Percentiles rank a stretch among this genome's conserved stretches.
phyloP scores from a whole-genome alignment of 2,888 invertebrate species.

The Epinotia demarniana region DNA sequence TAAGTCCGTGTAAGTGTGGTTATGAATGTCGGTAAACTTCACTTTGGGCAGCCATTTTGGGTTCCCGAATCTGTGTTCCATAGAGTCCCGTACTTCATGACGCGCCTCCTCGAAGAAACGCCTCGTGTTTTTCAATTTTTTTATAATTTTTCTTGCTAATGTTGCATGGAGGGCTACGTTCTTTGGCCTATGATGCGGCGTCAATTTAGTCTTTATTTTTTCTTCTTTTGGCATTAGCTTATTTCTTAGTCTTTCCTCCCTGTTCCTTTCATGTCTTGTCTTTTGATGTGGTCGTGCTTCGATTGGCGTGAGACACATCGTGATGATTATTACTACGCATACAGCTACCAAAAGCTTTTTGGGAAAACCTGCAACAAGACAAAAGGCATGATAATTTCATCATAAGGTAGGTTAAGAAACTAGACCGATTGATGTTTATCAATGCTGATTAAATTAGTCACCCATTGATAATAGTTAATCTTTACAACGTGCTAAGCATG shows the following conservation, averaged over 20 bases:
- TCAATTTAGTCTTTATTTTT: conserved; percentile 66
- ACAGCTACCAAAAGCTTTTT: conserved; percentile 83
- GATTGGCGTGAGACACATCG: conserved; percentile 74
- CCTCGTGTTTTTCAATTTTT: conserved; percentile 70
- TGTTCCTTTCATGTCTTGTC: conserved; percentile 64
- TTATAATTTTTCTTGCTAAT: conserved; percentile 70
- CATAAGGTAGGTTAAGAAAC: conserved; percentile 7
- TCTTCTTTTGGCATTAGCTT: conserved; percentile 52
- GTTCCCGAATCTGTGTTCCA: conserved; percentile 72
- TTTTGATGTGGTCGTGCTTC: conserved; percentile 70
- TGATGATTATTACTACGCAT: conserved; percentile 73
- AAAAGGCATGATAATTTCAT: conserved; percentile 43
- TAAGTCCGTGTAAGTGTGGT: conserved; percentile 64
- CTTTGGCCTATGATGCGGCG: conserved; percentile 56
- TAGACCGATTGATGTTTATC: conserved; percentile 28
- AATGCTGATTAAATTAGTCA: conserved; percentile 21
- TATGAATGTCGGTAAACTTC: conserved; percentile 76
- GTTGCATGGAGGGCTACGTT: conserved; percentile 66
- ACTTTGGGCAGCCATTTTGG: conserved; percentile 75
- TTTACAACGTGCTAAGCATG: conserved; percentile 15
- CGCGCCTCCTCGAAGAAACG: conserved; percentile 69
- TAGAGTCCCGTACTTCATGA: conserved; percentile 66
- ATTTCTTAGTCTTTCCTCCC: conserved; percentile 26
- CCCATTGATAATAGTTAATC: conserved; percentile 7
- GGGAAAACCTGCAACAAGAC: conserved; percentile 80